Percentiles rank a stretch among this genome's conserved stretches.
Conservation (phyloP, 2,797 vertebrate genomes). For the Brachymystax lenok region DNA sequence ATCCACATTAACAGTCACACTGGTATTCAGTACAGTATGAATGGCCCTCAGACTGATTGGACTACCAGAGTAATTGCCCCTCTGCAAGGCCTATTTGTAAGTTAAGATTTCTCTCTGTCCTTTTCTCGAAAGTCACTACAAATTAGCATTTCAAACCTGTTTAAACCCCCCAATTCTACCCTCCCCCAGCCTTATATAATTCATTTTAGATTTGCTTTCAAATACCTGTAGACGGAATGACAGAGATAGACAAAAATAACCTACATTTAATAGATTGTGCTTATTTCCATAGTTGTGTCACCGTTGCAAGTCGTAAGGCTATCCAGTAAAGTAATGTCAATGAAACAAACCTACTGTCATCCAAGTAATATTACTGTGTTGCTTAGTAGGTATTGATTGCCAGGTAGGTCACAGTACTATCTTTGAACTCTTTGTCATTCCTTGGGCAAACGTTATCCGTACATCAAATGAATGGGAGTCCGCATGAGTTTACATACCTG, state of each 20-base stretch:
- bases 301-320: background rate
- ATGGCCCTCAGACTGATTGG: no score
- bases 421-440: slow-evolving; percentile 63
- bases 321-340: background rate
- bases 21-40: no score
- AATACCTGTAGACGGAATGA: slow-evolving; percentile 24
- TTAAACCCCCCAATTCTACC: no score
- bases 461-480: slow-evolving; percentile 67
- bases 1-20: no score
- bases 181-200: background rate
- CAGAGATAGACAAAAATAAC: slow-evolving; percentile 38
- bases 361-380: background rate
- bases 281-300: background rate
- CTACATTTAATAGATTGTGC: background rate
- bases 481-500: slow-evolving; percentile 72
- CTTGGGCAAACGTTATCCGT: slow-evolving; percentile 63
- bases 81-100: no score
- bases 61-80: no score
- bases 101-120: no score
- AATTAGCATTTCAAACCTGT: no score
- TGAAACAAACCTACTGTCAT: background rate
- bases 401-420: slow-evolving; percentile 66
- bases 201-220: slow-evolving; percentile 60
- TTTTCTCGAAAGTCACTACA: no score
- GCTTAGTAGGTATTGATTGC: slow-evolving; percentile 44